Conservation (phyloP, 2,888 invertebrate species). For the Mellilla xanthometata region DNA sequence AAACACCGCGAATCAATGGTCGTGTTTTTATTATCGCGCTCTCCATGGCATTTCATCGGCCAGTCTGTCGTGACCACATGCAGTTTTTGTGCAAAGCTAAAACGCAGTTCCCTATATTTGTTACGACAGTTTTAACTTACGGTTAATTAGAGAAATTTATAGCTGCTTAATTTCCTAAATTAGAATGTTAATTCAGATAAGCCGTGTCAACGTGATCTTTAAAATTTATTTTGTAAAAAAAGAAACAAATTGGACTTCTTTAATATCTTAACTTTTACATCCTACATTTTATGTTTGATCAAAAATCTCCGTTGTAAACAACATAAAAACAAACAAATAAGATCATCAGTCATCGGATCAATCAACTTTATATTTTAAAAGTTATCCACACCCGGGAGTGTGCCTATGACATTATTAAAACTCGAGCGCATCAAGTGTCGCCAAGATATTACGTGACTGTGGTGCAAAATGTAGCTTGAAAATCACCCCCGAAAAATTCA, state of each 20-base stretch:
- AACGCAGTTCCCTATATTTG: too few relatives aligned
- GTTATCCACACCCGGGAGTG: conserved; percentile 28
- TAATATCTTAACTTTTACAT: too few relatives aligned
- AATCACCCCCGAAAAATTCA: conserved; percentile 61
- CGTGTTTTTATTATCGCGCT: conserved; percentile 44
- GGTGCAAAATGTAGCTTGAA: conserved; percentile 66
- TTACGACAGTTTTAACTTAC: conserved; percentile 8
- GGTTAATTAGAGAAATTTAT: conserved; percentile 24
- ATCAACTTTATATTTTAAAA: conserved; percentile 6
- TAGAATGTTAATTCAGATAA: too few relatives aligned
- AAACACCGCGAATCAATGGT: conserved; percentile 54
- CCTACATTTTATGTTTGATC: too few relatives aligned
- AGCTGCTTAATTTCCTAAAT: conserved; percentile 12
- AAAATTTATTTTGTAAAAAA: too few relatives aligned
- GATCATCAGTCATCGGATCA: background rate
- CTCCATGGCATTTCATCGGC: conserved; percentile 10
- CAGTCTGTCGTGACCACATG: conserved; percentile 17
- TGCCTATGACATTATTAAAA: conserved; percentile 74
- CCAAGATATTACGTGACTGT: conserved; percentile 75
- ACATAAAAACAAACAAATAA: background rate
- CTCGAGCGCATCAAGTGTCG: conserved; percentile 73
- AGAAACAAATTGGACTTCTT: too few relatives aligned
- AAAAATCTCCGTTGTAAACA: too few relatives aligned
- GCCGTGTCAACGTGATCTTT: too few relatives aligned
- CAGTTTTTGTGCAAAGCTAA: conserved; percentile 12